Evolutionary conservation across 2,888 invertebrate species (phyloP), one percentile per base, ranked within the genome.

Genomic region (Sceliomorpha sp.): DNA sequence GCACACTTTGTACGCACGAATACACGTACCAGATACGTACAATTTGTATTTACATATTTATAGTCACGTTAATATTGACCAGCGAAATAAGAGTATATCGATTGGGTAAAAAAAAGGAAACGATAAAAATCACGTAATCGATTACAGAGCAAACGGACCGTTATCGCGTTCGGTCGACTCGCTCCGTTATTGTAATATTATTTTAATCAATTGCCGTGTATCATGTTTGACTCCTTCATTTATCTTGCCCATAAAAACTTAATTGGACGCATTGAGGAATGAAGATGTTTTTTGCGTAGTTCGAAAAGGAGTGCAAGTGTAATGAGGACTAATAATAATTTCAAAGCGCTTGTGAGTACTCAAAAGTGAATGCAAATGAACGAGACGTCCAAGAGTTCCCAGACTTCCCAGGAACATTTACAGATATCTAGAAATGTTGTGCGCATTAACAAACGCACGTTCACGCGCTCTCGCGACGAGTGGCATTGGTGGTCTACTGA

Each of bases 401-500:
- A 27, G n/a, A n/a, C n/a, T n/a, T n/a, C n/a, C n/a, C 20, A 36
- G 12, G 47, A 40, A 36, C 44, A 34, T 32, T 51, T 53, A 39
- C 44, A 45, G 47, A 20, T 51, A 31, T 27, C 36, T 36, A 47
- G 67, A 47, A 59, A 73, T 66, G n/a, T n/a, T n/a, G 66, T 60
- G 66, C 64, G 64, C 72, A 70, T 70, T 70, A 72, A 70, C 66
- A 56, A 64, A 64, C 66, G 68, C 58, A 59, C 62, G 13, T 32
- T 29, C 68, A 70, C 56, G 51, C 51, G 58, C 64, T 68, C 70
- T 63, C 72, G 76, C 67, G 72, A 58, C 78, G 75, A 56, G 76
- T 74, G 81, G 81, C 80, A 84, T 84, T 83, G 84, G 84, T 76
- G 80, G 80, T 67, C 72, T 67, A 51, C 72, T 75, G 74, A 73